These are phyloP conservation scores for Morinoia aosen DNA, from an alignment of 2,888 invertebrate genomes.

Conservation along the genomic window DNA sequence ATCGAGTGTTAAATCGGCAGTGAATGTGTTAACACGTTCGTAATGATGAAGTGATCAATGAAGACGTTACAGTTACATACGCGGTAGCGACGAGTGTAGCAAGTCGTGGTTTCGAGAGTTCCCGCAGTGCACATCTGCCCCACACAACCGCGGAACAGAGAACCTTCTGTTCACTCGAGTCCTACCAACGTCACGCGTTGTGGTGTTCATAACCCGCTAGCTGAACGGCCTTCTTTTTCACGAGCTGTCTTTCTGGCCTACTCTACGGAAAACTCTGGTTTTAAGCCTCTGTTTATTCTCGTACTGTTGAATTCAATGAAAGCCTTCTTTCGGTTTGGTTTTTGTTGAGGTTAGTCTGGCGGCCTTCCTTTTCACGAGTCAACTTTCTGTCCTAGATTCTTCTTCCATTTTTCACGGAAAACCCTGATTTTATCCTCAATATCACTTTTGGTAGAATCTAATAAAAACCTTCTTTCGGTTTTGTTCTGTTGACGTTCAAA, in stretches of 20 bases:
- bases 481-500: no score
- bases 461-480: no score
- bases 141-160: not conserved
- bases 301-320: not conserved
- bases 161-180: not conserved
- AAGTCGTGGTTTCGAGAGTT: not conserved
- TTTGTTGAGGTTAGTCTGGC: not conserved
- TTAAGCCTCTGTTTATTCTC: not conserved
- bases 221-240: not conserved
- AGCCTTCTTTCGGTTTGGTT: not conserved
- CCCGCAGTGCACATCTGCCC: no score
- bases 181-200: not conserved
- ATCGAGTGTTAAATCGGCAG: no score
- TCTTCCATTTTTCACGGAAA: no score
- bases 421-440: no score
- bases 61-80: no score
- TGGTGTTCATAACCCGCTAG: not conserved
- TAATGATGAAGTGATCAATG: no score
- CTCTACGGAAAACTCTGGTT: not conserved
- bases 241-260: not conserved
- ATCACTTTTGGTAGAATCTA: no score
- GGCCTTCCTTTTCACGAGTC: no score
- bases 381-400: no score
- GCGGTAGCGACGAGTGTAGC: not conserved
- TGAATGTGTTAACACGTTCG: no score